A percentile compares a stretch with the other conserved stretches of the same genome.
Conservation (phyloP, 2,797 vertebrate genomes). For the Microchirus variegatus region DNA sequence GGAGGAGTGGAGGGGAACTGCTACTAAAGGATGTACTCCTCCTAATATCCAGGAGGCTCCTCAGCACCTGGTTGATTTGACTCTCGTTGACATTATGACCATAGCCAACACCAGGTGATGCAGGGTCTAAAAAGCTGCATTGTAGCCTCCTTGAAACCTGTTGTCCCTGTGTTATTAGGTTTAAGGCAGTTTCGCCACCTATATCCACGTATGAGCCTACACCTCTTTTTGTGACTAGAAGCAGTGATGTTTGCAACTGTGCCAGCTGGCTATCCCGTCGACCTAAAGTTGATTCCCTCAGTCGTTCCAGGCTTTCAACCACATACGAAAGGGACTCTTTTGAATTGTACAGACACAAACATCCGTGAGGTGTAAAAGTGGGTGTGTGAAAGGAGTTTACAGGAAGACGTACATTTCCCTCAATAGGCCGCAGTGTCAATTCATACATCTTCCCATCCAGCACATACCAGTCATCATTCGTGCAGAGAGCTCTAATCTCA, state of each 20-base stretch:
- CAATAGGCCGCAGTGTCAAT: slow-evolving; percentile 91
- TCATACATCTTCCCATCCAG: slow-evolving; percentile 97
- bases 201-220: slow-evolving; percentile 86
- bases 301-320: slow-evolving; percentile 94
- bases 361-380: slow-evolving; percentile 94
- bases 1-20: slow-evolving; percentile 81
- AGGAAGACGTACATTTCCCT: slow-evolving; percentile 95
- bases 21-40: slow-evolving; percentile 84
- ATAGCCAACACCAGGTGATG: slow-evolving; percentile 90
- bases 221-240: slow-evolving; percentile 92
- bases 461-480: slow-evolving; percentile 94
- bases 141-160: slow-evolving; percentile 91
- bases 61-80: slow-evolving; percentile 93
- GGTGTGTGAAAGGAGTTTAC: slow-evolving; percentile 97
- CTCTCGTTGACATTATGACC: slow-evolving; percentile 93
- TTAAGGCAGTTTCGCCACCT: slow-evolving; percentile 92
- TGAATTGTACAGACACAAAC: slow-evolving; percentile 97
- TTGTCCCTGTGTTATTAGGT: slow-evolving; percentile 92
- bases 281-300: slow-evolving; percentile 88
- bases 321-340: slow-evolving; percentile 96
- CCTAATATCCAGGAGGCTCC: slow-evolving; percentile 89
- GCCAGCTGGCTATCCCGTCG: slow-evolving; percentile 85
- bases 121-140: slow-evolving; percentile 92
- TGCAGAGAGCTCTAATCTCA: slow-evolving; percentile 96
- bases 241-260: slow-evolving; percentile 88